These are phyloP conservation scores for Sylvicapra grimmia DNA, from an alignment of 2,113 vertebrate genomes.

Conservation along the genomic window DNA sequence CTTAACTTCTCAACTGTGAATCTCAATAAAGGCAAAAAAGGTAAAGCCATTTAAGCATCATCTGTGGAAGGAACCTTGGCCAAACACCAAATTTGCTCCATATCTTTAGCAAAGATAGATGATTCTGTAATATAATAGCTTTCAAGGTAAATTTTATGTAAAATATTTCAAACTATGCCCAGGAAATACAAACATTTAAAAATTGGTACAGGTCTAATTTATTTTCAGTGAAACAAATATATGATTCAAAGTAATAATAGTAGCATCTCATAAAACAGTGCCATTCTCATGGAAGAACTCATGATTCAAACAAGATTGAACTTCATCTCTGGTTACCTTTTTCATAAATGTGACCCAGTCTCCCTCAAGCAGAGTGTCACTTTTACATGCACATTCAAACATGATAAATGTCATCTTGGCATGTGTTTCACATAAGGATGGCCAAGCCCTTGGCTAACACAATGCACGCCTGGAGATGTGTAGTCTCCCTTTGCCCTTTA, in stretches of 20 bases:
- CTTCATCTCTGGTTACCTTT: neutral
- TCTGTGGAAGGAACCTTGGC: neutral
- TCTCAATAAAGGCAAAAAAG: neutral
- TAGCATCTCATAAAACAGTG: neutral
- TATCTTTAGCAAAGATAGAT: neutral
- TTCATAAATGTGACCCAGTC: slow-evolving; percentile 6
- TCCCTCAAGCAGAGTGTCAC: slow-evolving; percentile 23
- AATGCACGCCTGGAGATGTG: neutral
- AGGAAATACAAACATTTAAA: neutral
- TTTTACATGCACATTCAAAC: slow-evolving; percentile 39
- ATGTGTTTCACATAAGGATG: neutral
- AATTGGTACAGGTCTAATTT: neutral
- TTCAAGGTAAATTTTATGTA: neutral
- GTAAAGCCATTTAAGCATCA: neutral
- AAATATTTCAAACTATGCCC: neutral
- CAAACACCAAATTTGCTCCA: neutral
- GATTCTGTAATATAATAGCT: neutral
- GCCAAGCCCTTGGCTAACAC: neutral
- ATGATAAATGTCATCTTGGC: slow-evolving; percentile 49
- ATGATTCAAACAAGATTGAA: neutral
- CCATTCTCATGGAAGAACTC: neutral
- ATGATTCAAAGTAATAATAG: neutral
- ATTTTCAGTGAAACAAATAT: slow-evolving; percentile 29
- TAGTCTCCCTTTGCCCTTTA: neutral
- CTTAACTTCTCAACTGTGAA: slow-evolving; percentile 10